These are phyloP conservation scores for Hypsibius dujardini DNA, from an alignment of 1,140 invertebrate genomes.

Conservation along the genomic window DNA sequence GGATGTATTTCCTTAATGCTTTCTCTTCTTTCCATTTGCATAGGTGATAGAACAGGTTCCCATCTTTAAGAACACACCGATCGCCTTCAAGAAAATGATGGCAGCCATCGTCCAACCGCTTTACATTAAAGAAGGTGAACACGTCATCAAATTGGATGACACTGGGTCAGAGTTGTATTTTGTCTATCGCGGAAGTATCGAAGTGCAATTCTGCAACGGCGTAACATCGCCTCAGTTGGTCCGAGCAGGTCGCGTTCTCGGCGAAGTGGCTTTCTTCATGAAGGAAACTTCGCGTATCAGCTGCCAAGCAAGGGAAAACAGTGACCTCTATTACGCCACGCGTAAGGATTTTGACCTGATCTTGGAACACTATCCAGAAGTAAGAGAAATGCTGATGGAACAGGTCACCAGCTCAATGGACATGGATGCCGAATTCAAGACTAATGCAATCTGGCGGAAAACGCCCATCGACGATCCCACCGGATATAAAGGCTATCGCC, in stretches of 20 bases:
- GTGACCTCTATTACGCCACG: slow-evolving; percentile 15
- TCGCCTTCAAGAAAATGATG: slow-evolving; percentile 21
- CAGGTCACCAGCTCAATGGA: neutral
- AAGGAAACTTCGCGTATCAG: slow-evolving; percentile 7
- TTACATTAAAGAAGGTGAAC: slow-evolving; percentile 20
- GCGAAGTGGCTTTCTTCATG: slow-evolving; percentile 20
- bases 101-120: slow-evolving; percentile 20
- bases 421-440: neutral
- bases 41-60: slow-evolving; percentile 20
- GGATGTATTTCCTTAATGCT: no score
- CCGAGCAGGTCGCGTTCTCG: slow-evolving; percentile 21
- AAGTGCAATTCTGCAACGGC: slow-evolving; percentile 17
- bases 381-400: neutral
- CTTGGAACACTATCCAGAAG: slow-evolving; percentile 19
- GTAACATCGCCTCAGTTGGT: slow-evolving; percentile 14
- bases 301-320: slow-evolving; percentile 9
- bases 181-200: slow-evolving; percentile 19
- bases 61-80: slow-evolving; percentile 18
- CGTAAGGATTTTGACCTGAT: slow-evolving; percentile 19
- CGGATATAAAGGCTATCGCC: neutral
- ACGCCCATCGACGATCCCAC: neutral
- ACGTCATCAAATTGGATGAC: slow-evolving; percentile 18
- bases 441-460: neutral
- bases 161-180: slow-evolving; percentile 22
- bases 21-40: no score